phyloP scores from a whole-genome alignment of 2,113 vertebrate species.

The Meleagris gallopavo region DNA sequence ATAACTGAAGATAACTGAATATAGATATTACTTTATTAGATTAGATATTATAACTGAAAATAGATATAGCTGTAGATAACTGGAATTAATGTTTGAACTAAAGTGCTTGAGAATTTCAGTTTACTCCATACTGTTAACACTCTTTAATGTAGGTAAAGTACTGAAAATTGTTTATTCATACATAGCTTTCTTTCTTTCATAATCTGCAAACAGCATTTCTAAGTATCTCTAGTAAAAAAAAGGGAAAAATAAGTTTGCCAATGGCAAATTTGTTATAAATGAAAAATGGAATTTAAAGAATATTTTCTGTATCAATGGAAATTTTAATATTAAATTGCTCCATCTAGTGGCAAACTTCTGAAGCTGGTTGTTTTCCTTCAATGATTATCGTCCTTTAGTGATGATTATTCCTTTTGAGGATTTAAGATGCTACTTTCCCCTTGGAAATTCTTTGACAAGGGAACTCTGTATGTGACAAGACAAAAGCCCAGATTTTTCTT shows the following conservation, averaged over 20 bases:
- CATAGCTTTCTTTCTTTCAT: neutral
- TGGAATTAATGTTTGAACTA: neutral
- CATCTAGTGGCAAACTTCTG: conserved; percentile 79
- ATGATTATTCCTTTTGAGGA: neutral
- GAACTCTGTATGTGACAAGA: neutral
- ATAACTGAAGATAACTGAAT: neutral
- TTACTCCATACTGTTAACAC: neutral
- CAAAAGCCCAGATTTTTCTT: neutral
- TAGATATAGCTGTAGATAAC: neutral
- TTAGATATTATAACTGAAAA: no score
- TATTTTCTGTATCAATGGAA: conserved; percentile 25
- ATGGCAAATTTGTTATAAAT: neutral
- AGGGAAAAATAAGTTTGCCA: neutral
- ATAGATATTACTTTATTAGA: no score
- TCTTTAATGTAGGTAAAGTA: neutral
- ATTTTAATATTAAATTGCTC: conserved; percentile 79
- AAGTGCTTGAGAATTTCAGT: neutral
- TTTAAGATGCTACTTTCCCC: neutral
- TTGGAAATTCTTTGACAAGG: neutral
- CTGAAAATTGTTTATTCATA: neutral
- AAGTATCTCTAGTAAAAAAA: neutral
- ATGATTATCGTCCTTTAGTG: neutral
- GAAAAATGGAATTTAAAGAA: neutral
- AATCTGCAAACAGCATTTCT: neutral
- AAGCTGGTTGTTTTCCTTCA: conserved; percentile 19